Evolutionary conservation across 2,797 vertebrate species (phyloP), one percentile per base, ranked within the genome.

Genomic region (Chaunax sp.): DNA sequence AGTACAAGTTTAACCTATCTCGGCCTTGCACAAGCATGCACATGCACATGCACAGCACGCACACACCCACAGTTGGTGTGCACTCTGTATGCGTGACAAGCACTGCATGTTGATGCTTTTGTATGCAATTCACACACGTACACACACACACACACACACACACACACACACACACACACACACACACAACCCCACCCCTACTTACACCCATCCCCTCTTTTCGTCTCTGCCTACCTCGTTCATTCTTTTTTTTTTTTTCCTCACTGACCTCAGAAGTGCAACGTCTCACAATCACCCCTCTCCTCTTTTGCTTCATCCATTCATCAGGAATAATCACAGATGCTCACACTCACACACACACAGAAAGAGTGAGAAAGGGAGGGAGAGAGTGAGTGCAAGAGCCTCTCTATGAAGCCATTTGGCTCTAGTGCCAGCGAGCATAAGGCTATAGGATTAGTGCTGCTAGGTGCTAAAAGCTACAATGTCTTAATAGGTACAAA

Each of bases 1-100:
- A 92, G 89, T 93, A 93, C 91, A 87, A 93, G 89, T 94, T 94
- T 94, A 94, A 94, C 93, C 93, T 94, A 92, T 85, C 87, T 88
- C 90, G 88, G 87, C 88, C 91, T 89, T 87, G 73, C 79, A 77
- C 90, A 76, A 43, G 62, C 81, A 16, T 57, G 46, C 71, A 77
- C 60, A 1, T 71, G 70, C 66, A 66, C 76, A 49, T 30, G 59
- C 26, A 55, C 37, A 26, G 26, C 50, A 59, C 49, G 74, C 53
- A 72, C 56, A 66, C 60, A 51, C 77, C 30, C 55, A 33, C 19
- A 8, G 47, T 50, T 19, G 14, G 4, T 18, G 20, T 50, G 12
- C 41, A 12, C 75, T 59, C 77, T 72, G 81, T 82, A 87, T 77
- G 89, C 75, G 79, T 84, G 85, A 88, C 83, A 85, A 82, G 76